A percentile compares a stretch with the other conserved stretches of the same genome.
phyloP scores from a whole-genome alignment of 2,113 vertebrate genomes.

The Gracilinanus agilis region DNA sequence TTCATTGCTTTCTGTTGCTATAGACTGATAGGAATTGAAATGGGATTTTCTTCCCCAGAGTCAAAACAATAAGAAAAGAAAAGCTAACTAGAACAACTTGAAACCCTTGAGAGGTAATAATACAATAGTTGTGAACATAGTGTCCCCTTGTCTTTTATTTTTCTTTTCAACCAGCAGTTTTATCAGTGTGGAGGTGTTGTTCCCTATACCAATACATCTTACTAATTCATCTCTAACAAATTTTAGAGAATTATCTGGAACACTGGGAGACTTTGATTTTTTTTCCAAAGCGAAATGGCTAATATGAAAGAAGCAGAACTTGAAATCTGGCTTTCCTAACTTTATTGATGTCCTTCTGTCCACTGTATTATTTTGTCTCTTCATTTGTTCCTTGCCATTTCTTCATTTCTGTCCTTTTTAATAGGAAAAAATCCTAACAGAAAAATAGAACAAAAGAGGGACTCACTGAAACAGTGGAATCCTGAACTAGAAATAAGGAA shows the following conservation, averaged over 20 bases:
- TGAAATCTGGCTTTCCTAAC: background rate
- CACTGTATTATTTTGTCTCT: background rate
- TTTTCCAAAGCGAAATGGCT: background rate
- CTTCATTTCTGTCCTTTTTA: background rate
- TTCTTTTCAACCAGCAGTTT: background rate
- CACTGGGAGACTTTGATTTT: background rate
- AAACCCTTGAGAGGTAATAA: constrained; percentile 28
- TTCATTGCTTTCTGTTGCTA: constrained; percentile 48
- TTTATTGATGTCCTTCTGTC: background rate
- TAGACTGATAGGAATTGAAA: constrained; percentile 52
- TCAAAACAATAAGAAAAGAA: constrained; percentile 18
- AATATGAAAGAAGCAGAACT: background rate
- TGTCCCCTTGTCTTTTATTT: constrained; percentile 30
- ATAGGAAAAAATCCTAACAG: background rate
- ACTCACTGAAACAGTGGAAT: background rate
- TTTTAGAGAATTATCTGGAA: background rate
- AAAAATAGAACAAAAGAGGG: background rate
- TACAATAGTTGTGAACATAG: constrained; percentile 46
- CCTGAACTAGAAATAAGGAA: background rate
- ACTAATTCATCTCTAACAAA: background rate
- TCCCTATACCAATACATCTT: background rate
- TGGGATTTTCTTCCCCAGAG: background rate
- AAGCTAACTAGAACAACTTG: constrained; percentile 47
- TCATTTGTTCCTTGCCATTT: background rate
- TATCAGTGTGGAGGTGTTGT: background rate